A percentile compares a stretch with the other conserved stretches of the same genome.
Conservation (phyloP, 1,140 invertebrate species). For the Popillia japonica region DNA sequence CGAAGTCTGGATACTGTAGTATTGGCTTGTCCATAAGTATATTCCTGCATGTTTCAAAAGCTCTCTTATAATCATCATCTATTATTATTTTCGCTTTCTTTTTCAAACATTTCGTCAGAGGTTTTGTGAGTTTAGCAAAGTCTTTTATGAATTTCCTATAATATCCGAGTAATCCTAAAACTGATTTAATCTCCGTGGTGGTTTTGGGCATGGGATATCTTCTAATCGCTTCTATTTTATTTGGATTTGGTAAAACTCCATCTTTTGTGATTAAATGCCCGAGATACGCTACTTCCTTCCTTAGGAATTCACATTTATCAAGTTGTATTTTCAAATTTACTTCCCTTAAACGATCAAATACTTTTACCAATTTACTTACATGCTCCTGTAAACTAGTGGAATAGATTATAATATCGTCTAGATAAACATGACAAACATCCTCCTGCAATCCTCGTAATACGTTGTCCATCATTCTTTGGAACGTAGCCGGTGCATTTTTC, state of each 20-base stretch:
- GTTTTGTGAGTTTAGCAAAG: conserved; percentile 23
- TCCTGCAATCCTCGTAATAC: conserved; percentile 50
- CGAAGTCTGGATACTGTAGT: conserved; percentile 50
- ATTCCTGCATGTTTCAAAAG: background rate
- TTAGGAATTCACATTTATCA: conserved; percentile 51
- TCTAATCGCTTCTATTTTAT: conserved; percentile 56
- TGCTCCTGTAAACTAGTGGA: conserved; percentile 6
- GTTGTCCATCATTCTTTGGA: conserved; percentile 60
- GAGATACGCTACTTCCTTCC: conserved; percentile 57
- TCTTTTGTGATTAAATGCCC: conserved; percentile 58
- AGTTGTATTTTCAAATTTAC: conserved; percentile 45
- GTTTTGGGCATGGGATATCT: conserved; percentile 58
- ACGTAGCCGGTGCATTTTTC: conserved; percentile 54
- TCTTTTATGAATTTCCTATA: conserved; percentile 56
- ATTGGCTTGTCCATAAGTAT: background rate
- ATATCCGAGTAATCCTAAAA: conserved; percentile 60
- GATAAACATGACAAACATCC: background rate
- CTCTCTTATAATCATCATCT: background rate
- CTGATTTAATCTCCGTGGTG: conserved; percentile 57
- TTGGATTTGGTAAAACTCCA: conserved; percentile 58
- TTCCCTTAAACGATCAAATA: conserved; percentile 2
- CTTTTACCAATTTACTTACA: conserved; percentile 10
- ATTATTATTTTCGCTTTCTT: conserved; percentile 33
- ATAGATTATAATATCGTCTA: conserved; percentile 35
- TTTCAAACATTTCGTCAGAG: conserved; percentile 47